Evolutionary conservation across 1,140 invertebrate species (phyloP).

Genomic region (Euura saliciscinereae): DNA sequence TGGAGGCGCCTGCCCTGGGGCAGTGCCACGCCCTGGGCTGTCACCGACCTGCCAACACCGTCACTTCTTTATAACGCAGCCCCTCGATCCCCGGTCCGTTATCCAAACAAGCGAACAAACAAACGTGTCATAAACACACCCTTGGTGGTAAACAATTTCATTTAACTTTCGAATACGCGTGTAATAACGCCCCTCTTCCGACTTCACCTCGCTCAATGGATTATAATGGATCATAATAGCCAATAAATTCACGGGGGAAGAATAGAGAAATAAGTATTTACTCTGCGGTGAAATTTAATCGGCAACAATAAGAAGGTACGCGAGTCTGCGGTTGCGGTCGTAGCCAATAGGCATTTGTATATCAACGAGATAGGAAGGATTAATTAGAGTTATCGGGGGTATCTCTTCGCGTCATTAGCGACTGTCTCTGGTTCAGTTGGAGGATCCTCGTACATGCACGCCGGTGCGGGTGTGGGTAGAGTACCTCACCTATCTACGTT

Average conservation of each 20-base stretch:
- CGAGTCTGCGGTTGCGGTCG: neutral
- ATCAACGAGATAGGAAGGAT: constrained; percentile 49
- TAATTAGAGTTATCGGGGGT: constrained; percentile 53
- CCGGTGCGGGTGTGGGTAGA: constrained; percentile 5
- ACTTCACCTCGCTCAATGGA: too few relatives aligned
- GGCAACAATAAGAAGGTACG: too few relatives aligned
- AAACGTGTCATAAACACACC: constrained; percentile 5
- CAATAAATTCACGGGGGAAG: too few relatives aligned
- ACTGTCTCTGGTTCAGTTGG: constrained; percentile 33
- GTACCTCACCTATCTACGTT: neutral
- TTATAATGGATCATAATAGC: too few relatives aligned
- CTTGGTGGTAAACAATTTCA: constrained; percentile 3
- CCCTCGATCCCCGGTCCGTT: neutral
- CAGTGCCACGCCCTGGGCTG: neutral
- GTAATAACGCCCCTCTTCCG: neutral
- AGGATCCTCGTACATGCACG: constrained; percentile 26
- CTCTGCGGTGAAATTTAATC: too few relatives aligned
- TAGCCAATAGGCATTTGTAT: constrained; percentile 42
- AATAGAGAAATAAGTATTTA: too few relatives aligned
- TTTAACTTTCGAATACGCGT: neutral
- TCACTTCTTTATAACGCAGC: constrained; percentile 1
- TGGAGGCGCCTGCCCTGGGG: neutral
- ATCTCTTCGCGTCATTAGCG: constrained; percentile 51
- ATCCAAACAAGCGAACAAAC: constrained; percentile 1
- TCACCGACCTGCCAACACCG: constrained; percentile 1